These are phyloP conservation scores for Hapalemur alaotrensis DNA, from an alignment of 2,797 vertebrate genomes.

Conservation along the genomic window DNA sequence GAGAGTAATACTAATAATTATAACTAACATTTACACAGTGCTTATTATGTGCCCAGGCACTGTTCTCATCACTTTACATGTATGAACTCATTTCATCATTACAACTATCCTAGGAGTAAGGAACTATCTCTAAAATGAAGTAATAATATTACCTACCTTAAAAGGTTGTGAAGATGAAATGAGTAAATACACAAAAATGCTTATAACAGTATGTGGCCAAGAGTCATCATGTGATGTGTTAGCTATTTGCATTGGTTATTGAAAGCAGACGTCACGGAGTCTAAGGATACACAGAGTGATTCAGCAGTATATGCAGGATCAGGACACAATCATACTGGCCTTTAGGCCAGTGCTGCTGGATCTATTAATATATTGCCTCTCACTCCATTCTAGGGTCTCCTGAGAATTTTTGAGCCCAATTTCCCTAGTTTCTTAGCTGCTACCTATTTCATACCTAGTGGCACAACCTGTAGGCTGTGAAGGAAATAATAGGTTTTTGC, in stretches of 20 bases:
- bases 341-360: neutral
- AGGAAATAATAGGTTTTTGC: neutral
- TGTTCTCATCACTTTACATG: neutral
- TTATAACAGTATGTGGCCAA: neutral
- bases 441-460: neutral
- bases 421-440: neutral
- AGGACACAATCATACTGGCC: neutral
- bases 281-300: neutral
- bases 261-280: neutral
- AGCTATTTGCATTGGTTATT: conserved; percentile 3
- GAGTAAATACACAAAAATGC: neutral
- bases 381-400: neutral
- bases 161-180: neutral
- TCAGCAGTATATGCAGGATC: neutral
- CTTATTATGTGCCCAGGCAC: neutral
- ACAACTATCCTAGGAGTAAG: neutral
- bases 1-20: neutral
- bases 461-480: neutral
- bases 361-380: neutral
- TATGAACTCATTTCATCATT: conserved; percentile 3
- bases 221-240: neutral
- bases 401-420: neutral
- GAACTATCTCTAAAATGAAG: neutral
- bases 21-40: conserved; percentile 19
- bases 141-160: neutral